These are phyloP conservation scores for Hyperoplus immaculatus DNA, from an alignment of 2,797 vertebrate species.

Conservation along the genomic window DNA sequence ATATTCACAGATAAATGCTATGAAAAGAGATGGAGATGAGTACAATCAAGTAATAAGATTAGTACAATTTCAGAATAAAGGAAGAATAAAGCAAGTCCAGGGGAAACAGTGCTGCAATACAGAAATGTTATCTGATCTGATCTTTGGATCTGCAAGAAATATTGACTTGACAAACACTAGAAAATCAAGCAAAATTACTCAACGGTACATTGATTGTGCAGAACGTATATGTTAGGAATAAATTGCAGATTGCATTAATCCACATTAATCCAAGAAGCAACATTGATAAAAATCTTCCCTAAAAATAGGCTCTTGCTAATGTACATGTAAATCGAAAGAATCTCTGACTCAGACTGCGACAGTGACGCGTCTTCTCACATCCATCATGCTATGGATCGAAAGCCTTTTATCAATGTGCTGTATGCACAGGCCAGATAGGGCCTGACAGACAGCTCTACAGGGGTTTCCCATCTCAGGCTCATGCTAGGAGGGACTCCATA, in stretches of 20 bases:
- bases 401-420: constrained; percentile 65
- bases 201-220: constrained; percentile 17
- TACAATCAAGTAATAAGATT: background rate
- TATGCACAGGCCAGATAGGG: constrained; percentile 51
- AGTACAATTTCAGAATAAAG: too few relatives aligned
- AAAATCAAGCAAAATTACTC: background rate
- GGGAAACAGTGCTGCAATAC: background rate
- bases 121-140: background rate
- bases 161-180: too few relatives aligned
- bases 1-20: background rate
- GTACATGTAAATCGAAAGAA: constrained; percentile 33
- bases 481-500: constrained; percentile 32
- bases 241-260: constrained; percentile 25
- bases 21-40: background rate
- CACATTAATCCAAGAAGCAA: constrained; percentile 23
- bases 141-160: too few relatives aligned
- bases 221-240: constrained; percentile 9
- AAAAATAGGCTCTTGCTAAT: constrained; percentile 21
- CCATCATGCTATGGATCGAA: constrained; percentile 69
- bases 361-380: constrained; percentile 66
- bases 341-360: constrained; percentile 34
- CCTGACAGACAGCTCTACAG: constrained; percentile 67
- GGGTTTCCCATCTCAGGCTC: constrained; percentile 51
- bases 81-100: background rate
- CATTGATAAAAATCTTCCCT: constrained; percentile 27